phyloP scores from a whole-genome alignment of 2,113 vertebrate genomes.

The Bubalus kerabau region DNA sequence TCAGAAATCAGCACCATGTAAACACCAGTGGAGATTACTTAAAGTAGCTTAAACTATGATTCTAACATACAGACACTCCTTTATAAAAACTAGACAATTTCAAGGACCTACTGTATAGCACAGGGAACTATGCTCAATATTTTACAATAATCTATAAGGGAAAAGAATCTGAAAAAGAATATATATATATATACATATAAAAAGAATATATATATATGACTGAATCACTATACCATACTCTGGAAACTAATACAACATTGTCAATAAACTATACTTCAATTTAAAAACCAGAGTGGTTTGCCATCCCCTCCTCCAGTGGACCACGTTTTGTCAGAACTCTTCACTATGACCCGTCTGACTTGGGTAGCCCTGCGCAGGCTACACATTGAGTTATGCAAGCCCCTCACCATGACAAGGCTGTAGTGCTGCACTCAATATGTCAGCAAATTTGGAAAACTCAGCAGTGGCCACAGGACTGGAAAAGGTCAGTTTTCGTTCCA shows the following conservation, averaged over 20 bases:
- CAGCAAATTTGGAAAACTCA: not conserved
- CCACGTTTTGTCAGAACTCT: not conserved
- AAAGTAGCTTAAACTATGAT: not conserved
- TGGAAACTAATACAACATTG: not conserved
- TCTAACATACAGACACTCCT: not conserved
- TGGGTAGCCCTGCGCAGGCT: not conserved
- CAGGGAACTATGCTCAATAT: not conserved
- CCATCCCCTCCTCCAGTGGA: not conserved
- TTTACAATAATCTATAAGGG: not conserved
- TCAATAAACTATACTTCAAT: not conserved
- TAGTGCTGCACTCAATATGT: not conserved
- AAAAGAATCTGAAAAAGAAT: not conserved
- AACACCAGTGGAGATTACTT: not conserved
- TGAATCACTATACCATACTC: not conserved
- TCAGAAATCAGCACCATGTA: not conserved
- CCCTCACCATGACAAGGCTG: not conserved
- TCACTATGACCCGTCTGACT: fast-evolving
- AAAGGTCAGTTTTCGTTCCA: not conserved
- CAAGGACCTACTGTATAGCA: not conserved
- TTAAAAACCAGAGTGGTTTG: not conserved
- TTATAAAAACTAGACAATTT: not conserved
- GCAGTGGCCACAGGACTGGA: not conserved
- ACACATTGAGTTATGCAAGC: not conserved
- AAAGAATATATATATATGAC: not conserved
- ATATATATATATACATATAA: not conserved